Conservation (phyloP, 2,113 vertebrate species). For the Pelecanoides urinatrix region DNA sequence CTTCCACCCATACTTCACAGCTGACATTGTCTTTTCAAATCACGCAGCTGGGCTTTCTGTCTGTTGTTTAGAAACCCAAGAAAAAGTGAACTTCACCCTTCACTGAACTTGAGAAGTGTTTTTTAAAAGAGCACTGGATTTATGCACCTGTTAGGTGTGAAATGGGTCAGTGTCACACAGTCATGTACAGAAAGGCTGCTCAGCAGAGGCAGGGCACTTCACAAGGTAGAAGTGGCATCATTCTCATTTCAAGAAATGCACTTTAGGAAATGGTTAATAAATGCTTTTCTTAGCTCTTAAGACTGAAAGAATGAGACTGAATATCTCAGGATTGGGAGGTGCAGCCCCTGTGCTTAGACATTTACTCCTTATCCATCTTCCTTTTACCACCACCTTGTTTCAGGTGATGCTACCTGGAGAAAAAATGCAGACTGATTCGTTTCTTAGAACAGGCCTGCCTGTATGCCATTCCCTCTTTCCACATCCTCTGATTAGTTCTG, state of each 20-base stretch:
- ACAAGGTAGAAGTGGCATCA: background rate
- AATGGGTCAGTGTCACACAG: background rate
- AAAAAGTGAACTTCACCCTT: conserved; percentile 42
- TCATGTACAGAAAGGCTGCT: background rate
- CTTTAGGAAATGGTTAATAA: background rate
- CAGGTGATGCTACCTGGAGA: background rate
- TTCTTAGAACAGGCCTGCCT: background rate
- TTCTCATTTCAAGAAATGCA: background rate
- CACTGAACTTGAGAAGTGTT: background rate
- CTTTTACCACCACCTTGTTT: background rate
- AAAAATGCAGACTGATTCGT: background rate
- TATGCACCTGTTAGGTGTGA: background rate
- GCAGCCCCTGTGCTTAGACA: background rate
- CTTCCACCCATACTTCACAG: background rate
- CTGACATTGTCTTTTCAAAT: background rate
- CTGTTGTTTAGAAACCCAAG: conserved; percentile 11
- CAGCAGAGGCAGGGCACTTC: background rate
- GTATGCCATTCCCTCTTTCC: background rate
- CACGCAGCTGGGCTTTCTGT: background rate
- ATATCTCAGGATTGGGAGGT: background rate
- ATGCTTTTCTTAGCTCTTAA: background rate
- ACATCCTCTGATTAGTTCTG: background rate
- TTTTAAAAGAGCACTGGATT: background rate
- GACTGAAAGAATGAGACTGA: background rate
- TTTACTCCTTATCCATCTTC: background rate